phyloP scores from a whole-genome alignment of 2,888 invertebrate genomes.

The Habrosyne pyritoides region DNA sequence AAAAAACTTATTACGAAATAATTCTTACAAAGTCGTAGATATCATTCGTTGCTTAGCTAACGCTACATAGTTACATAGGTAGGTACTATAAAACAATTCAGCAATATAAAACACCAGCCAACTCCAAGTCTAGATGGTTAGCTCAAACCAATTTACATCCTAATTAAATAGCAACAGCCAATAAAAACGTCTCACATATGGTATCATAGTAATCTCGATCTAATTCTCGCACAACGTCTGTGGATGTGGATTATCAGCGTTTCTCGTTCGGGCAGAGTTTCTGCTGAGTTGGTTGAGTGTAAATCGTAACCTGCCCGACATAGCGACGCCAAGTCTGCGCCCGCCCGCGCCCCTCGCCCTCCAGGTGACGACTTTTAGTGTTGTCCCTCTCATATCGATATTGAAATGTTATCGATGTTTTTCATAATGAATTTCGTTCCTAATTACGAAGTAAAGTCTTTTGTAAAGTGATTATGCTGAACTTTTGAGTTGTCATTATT shows the following conservation, averaged over 20 bases:
- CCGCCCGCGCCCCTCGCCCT: slow-evolving; percentile 54
- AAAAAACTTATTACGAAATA: no score
- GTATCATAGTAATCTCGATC: slow-evolving; percentile 73
- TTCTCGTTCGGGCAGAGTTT: slow-evolving; percentile 75
- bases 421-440: no score
- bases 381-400: slow-evolving; percentile 23
- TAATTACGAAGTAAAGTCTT: no score
- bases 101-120: slow-evolving; percentile 16
- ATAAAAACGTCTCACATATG: slow-evolving; percentile 61
- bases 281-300: slow-evolving; percentile 82
- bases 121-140: slow-evolving; percentile 13
- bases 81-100: slow-evolving; percentile 11
- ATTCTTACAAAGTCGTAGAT: not conserved
- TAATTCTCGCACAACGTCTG: slow-evolving; percentile 76
- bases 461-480: no score
- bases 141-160: slow-evolving; percentile 46
- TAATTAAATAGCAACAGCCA: slow-evolving; percentile 56
- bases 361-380: slow-evolving; percentile 77
- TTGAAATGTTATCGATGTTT: slow-evolving; percentile 27
- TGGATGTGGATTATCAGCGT: slow-evolving; percentile 80
- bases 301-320: slow-evolving; percentile 84
- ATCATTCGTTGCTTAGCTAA: not conserved
- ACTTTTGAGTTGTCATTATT: no score
- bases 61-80: not conserved
- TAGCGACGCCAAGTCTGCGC: slow-evolving; percentile 70